These are phyloP conservation scores for Sitobion miscanthi DNA, from an alignment of 1,140 invertebrate species.

Conservation along the genomic window DNA sequence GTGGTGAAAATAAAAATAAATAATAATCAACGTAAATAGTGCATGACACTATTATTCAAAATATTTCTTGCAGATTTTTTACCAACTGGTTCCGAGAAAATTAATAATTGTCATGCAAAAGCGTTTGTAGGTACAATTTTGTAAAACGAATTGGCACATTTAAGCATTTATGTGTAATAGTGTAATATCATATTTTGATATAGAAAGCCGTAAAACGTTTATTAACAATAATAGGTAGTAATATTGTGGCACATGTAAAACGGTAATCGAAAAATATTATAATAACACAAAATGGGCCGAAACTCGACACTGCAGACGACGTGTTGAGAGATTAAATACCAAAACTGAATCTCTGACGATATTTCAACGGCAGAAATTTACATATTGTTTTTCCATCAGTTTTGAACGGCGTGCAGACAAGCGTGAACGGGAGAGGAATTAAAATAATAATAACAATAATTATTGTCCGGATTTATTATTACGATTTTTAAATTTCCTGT, in stretches of 20 bases:
- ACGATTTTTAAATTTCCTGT: slow-evolving; percentile 31
- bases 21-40: neutral
- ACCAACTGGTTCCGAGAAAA: neutral
- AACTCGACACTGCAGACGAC: neutral
- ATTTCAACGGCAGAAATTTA: slow-evolving; percentile 1
- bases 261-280: neutral
- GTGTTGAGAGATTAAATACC: slow-evolving; percentile 32
- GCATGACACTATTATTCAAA: neutral
- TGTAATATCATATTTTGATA: neutral
- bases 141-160: neutral
- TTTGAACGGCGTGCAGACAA: neutral
- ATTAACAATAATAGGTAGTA: neutral
- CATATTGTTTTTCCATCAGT: slow-evolving; percentile 34
- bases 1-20: neutral
- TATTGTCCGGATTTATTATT: slow-evolving; percentile 42
- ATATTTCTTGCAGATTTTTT: neutral
- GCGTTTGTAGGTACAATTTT: neutral
- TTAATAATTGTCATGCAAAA: neutral
- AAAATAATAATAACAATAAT: slow-evolving; percentile 43
- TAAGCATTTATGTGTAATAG: neutral
- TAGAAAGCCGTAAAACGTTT: neutral
- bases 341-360: neutral
- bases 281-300: neutral
- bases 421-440: slow-evolving; percentile 25
- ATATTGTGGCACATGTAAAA: neutral